Conservation (phyloP, 2,888 invertebrate species). For the Agrotis ipsilon region DNA sequence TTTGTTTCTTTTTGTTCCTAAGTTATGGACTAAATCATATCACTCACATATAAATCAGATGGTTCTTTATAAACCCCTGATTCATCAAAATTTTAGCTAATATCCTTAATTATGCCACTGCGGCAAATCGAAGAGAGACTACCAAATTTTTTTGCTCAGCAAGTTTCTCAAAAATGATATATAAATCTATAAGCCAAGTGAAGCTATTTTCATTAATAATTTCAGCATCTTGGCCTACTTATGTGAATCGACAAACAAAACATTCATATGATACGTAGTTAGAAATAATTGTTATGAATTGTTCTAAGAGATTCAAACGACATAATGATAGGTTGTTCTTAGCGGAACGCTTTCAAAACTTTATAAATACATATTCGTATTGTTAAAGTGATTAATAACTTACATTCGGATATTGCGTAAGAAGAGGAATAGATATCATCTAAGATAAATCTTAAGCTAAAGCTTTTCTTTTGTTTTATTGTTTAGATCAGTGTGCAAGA, state of each 20-base stretch:
- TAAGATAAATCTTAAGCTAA: too few species aligned
- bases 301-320: constrained; percentile 42
- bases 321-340: constrained; percentile 51
- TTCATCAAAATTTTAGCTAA: too few species aligned
- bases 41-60: too few species aligned
- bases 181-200: neutral
- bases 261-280: constrained; percentile 5
- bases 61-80: too few species aligned
- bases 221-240: too few species aligned
- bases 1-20: too few species aligned
- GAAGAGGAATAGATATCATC: neutral
- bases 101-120: too few species aligned
- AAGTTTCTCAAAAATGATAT: too few species aligned
- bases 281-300: constrained; percentile 39
- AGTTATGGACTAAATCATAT: too few species aligned
- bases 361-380: constrained; percentile 34
- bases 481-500: neutral
- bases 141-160: too few species aligned
- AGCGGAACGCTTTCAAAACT: constrained; percentile 23
- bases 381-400: constrained; percentile 52
- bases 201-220: neutral
- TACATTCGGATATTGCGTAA: constrained; percentile 16
- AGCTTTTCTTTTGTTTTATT: too few species aligned
- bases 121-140: too few species aligned
- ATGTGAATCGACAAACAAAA: neutral